Base-by-base conservation (phyloP, 2,797 vertebrate genomes). In the Oryzias dopingdopingensis region DNA sequence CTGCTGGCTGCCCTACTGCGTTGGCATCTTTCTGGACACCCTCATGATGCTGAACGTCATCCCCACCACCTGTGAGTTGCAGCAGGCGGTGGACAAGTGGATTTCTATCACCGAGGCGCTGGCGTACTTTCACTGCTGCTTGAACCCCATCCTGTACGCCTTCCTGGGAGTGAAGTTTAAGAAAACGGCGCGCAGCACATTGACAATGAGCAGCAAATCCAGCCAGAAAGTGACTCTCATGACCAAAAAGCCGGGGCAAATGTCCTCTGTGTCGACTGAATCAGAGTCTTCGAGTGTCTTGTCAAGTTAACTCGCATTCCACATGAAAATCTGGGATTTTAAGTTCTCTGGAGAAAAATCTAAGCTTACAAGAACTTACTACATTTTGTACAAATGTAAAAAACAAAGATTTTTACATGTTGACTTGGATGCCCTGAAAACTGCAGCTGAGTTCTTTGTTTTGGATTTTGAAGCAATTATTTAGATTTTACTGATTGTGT, bases 151-250 rank as follows among this genome's bases (percentile, higher is more conserved):
- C 70, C 92, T 99, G 15, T 99, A 99, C 1, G 97, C 97, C 52
- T 99, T 99, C 87, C 90, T 99, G 52, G 97, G 97, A 42, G 96
- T 95, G 60, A 96, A 93, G 76, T 99, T 99, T 87, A 99, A 95
- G 88, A 97, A 93, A 52, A 96, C 96, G 0, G 96, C 97, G 57
- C 92, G 90, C 68, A 96, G 85, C 0, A 92, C 95, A 1, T 85
- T 99, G 74, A 94, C 92, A 7, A 20, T 86, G 79, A 93, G 86
- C 89, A 95, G 96, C 86, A 93, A 91, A 43, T 98, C 96, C 2
- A 96, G 96, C 75, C 94, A 96, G 72, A 98, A 97, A 78, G 68
- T 7, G 86, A 95, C 93, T 12, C 92, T 98, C 26, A 94, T 95
- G 81, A 93, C 93, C 61, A 94, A 94, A 86, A 99, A 96, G 76